These are phyloP conservation scores for Volucella bombylans DNA, from an alignment of 2,888 invertebrate genomes.

Conservation along the genomic window DNA sequence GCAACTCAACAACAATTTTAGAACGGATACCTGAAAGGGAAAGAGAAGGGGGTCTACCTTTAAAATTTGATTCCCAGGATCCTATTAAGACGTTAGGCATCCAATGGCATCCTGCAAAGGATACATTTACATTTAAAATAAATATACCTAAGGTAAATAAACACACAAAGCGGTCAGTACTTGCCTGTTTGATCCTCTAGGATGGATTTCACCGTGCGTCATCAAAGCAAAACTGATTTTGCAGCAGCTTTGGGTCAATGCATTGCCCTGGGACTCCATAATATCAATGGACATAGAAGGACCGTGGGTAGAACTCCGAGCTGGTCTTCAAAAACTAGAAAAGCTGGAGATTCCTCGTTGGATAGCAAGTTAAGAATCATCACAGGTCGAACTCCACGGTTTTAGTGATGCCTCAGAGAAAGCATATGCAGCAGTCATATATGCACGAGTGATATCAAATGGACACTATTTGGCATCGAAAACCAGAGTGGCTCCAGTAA, in stretches of 20 bases:
- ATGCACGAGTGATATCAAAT: too few species aligned
- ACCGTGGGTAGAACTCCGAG: neutral
- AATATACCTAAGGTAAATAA: neutral
- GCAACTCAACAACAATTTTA: slow-evolving; percentile 7
- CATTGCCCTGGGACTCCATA: too few species aligned
- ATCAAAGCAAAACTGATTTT: too few species aligned
- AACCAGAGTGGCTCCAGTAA: too few species aligned
- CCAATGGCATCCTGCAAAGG: neutral
- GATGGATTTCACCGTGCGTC: neutral
- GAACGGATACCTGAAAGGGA: slow-evolving; percentile 7
- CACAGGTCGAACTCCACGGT: neutral
- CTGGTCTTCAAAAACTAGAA: neutral
- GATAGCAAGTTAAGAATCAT: neutral
- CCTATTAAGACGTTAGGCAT: neutral
- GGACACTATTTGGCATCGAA: too few species aligned
- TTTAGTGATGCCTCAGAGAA: neutral
- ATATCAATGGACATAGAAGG: too few species aligned
- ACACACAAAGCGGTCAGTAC: too few species aligned
- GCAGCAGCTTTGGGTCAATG: too few species aligned
- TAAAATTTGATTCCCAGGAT: too few species aligned
- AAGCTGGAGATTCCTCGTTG: slow-evolving; percentile 9
- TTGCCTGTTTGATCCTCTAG: too few species aligned
- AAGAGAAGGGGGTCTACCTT: slow-evolving; percentile 6
- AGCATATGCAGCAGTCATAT: neutral
- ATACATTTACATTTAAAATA: neutral